phyloP scores from a whole-genome alignment of 1,140 invertebrate genomes.

The Aradophagus sp. region DNA sequence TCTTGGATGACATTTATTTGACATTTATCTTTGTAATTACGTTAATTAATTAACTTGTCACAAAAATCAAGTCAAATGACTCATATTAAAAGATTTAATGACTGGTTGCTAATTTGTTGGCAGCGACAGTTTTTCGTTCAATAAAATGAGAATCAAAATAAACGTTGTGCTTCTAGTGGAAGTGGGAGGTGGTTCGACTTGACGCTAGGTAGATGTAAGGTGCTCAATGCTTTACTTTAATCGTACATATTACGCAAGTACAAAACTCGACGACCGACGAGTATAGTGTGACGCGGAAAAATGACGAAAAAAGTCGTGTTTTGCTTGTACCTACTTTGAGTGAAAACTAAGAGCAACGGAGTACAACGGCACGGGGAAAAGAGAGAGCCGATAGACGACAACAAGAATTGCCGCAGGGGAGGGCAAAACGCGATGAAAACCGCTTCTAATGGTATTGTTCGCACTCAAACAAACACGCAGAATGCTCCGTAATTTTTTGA shows the following conservation, averaged over 20 bases:
- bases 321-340: conserved; percentile 45
- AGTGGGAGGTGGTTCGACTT: conserved; percentile 39
- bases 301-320: conserved; percentile 53
- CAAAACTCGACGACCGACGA: conserved; percentile 49
- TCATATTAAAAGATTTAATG: conserved; percentile 41
- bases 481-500: conserved; percentile 65
- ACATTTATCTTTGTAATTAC: no score
- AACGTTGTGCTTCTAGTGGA: conserved; percentile 54
- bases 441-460: conserved; percentile 64
- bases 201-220: conserved; percentile 45
- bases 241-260: conserved; percentile 50
- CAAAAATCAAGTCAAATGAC: conserved; percentile 24
- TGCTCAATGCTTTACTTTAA: conserved; percentile 51
- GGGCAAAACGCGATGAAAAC: conserved; percentile 51
- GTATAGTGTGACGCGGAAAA: conserved; percentile 35
- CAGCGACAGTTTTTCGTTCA: conserved; percentile 54
- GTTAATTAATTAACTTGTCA: no score
- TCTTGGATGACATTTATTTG: no score
- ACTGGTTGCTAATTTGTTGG: no score
- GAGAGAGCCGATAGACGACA: conserved; percentile 46
- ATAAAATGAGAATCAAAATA: conserved; percentile 58
- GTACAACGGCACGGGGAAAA: conserved; percentile 13
- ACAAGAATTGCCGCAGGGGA: conserved; percentile 36
- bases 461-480: conserved; percentile 63
- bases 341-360: conserved; percentile 29